phyloP scores from a whole-genome alignment of 2,797 vertebrate species.

The Darevskia nairensis region DNA sequence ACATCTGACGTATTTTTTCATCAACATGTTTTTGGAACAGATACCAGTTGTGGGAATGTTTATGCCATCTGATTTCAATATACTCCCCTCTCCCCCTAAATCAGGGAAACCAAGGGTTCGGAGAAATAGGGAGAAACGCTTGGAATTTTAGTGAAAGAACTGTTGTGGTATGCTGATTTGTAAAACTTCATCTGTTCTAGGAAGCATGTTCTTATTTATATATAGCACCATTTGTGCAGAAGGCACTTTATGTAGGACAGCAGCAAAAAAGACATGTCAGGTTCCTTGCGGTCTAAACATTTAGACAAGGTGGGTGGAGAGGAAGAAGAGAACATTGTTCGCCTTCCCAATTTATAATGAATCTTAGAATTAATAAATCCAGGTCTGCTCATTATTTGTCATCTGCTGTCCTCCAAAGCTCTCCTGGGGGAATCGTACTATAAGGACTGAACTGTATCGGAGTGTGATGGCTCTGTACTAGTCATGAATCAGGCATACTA shows the following conservation, averaged over 20 bases:
- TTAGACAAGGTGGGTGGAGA: neutral
- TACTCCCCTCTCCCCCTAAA: constrained; percentile 15
- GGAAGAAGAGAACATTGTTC: neutral
- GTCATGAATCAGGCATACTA: neutral
- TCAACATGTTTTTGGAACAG: neutral
- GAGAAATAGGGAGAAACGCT: constrained; percentile 3
- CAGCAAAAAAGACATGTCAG: neutral
- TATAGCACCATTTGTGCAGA: neutral
- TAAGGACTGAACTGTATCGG: neutral
- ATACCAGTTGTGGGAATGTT: neutral
- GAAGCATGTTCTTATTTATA: neutral
- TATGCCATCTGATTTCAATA: constrained; percentile 24
- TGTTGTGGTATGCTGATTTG: neutral
- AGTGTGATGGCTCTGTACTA: accelerated
- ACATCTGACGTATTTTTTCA: constrained; percentile 3
- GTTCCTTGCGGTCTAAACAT: neutral
- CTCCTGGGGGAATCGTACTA: neutral
- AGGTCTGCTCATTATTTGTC: neutral
- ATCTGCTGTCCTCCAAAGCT: too few relatives aligned
- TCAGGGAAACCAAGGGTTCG: constrained; percentile 12
- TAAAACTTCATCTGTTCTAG: constrained; percentile 13
- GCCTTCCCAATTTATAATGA: neutral
- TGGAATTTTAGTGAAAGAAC: neutral
- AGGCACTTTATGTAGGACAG: neutral
- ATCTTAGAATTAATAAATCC: neutral